phyloP scores from a whole-genome alignment of 2,797 vertebrate species.

The Pantherophis vulpinus region DNA sequence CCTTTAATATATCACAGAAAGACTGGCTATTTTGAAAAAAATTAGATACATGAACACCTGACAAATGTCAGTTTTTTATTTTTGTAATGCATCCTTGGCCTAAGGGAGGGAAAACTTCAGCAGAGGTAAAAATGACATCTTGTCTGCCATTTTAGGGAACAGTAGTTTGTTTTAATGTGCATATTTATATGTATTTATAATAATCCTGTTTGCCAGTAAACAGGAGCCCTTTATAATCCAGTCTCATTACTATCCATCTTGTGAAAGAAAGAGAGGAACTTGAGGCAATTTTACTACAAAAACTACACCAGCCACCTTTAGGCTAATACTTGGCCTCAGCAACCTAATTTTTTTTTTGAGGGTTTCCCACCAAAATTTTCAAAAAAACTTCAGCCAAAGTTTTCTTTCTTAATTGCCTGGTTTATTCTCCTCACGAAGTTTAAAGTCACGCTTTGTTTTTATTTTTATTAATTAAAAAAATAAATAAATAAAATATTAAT shows the following conservation, averaged over 20 bases:
- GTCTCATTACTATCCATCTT: background rate
- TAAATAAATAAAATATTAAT: too few relatives aligned
- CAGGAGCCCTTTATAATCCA: background rate
- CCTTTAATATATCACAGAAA: background rate
- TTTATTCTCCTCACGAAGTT: background rate
- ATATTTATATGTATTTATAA: background rate
- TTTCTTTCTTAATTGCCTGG: background rate
- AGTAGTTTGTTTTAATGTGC: background rate
- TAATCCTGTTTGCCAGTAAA: background rate
- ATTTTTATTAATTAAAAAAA: background rate
- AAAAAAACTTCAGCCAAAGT: background rate
- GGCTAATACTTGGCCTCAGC: background rate
- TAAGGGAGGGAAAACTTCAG: background rate
- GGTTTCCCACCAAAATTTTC: background rate
- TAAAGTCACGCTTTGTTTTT: background rate
- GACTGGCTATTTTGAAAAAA: background rate
- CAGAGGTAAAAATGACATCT: background rate
- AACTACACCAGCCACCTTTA: background rate
- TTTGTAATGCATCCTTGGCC: background rate
- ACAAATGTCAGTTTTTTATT: background rate
- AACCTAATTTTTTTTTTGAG: background rate
- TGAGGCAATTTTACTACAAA: background rate
- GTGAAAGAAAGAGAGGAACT: accelerated
- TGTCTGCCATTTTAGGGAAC: background rate
- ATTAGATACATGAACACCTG: background rate